A percentile compares a stretch with the other conserved stretches of the same genome.
Conservation (phyloP, 2,888 invertebrate genomes). For the Thereva nobilitata region DNA sequence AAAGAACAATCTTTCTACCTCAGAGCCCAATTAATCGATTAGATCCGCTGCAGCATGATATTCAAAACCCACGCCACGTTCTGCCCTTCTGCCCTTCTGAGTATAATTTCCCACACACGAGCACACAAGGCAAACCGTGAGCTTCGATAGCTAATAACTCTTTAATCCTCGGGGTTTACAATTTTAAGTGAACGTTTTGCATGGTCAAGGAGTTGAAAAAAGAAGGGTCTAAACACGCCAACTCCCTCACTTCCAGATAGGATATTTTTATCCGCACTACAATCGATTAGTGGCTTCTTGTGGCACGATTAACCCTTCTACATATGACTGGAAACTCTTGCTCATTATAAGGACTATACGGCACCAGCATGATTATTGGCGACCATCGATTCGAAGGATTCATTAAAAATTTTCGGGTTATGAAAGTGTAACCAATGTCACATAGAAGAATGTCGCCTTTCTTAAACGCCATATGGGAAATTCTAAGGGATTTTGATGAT, state of each 20-base stretch:
- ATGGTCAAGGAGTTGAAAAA: constrained; percentile 33
- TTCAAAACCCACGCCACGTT: no score
- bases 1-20: no score
- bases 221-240: not conserved
- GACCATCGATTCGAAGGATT: no score
- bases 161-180: constrained; percentile 31
- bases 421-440: no score
- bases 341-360: constrained; percentile 24
- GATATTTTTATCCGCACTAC: constrained; percentile 25
- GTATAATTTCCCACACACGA: constrained; percentile 10
- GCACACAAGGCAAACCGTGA: constrained; percentile 27
- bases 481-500: constrained; percentile 19
- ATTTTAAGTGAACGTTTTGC: constrained; percentile 29
- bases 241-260: constrained; percentile 5
- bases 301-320: constrained; percentile 24
- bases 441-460: no score
- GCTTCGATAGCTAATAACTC: constrained; percentile 34
- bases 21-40: no score
- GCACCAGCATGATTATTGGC: not conserved
- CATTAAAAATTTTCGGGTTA: no score
- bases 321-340: constrained; percentile 28
- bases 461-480: not conserved
- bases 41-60: no score
- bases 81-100: no score
- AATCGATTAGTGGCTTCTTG: constrained; percentile 29